These are phyloP conservation scores for Galeruca laticollis DNA, from an alignment of 2,888 invertebrate genomes.

Conservation along the genomic window DNA sequence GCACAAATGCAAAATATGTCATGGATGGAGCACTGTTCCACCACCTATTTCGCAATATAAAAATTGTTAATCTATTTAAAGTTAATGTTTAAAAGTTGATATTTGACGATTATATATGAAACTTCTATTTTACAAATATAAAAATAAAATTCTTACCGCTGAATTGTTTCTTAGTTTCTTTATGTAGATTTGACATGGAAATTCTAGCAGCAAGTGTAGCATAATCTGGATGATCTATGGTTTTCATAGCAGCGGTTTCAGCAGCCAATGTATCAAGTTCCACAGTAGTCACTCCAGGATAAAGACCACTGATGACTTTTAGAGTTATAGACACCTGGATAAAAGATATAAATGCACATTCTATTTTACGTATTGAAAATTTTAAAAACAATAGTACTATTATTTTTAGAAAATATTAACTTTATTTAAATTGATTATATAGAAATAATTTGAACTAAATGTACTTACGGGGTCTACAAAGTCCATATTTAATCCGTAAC, in stretches of 20 bases:
- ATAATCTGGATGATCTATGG: conserved; percentile 97
- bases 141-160: conserved; percentile 73
- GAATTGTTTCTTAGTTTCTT: conserved; percentile 96
- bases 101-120: no score
- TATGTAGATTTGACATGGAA: conserved; percentile 97
- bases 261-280: conserved; percentile 98
- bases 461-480: conserved; percentile 93
- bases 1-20: no score
- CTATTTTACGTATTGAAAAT: neutral
- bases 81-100: no score
- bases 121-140: no score
- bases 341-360: neutral
- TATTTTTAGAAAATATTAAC: no score
- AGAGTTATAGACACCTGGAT: conserved; percentile 75
- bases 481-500: conserved; percentile 95
- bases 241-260: conserved; percentile 98
- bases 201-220: conserved; percentile 86
- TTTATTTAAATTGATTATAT: no score
- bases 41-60: no score
- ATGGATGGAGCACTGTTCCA: no score
- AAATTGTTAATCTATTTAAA: no score
- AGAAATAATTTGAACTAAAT: conserved; percentile 2
- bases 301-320: conserved; percentile 95
- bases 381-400: no score
- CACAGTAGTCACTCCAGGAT: conserved; percentile 95